phyloP scores from a whole-genome alignment of 2,797 vertebrate species.

The Bradypus variegatus region DNA sequence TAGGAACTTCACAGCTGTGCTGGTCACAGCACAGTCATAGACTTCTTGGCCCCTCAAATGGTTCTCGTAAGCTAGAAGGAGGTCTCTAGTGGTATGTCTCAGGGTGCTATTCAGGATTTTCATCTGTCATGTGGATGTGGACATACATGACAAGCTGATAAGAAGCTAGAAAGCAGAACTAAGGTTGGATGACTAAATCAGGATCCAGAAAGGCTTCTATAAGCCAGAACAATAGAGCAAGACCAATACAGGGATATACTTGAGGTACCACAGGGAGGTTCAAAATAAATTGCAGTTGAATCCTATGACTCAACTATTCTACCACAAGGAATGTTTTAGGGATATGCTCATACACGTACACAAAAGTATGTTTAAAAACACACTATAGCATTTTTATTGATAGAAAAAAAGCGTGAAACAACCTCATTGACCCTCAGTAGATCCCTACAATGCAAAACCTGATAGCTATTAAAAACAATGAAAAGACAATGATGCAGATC shows the following conservation, averaged over 20 bases:
- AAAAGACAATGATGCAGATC: background rate
- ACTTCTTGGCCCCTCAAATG: background rate
- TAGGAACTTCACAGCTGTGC: background rate
- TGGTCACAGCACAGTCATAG: background rate
- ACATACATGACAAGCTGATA: background rate
- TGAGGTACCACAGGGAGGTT: background rate
- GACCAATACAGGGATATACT: background rate
- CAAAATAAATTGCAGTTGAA: background rate
- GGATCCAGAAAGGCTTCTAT: background rate
- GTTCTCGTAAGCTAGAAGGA: background rate
- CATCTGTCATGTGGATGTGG: background rate
- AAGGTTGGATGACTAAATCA: background rate
- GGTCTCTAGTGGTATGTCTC: background rate
- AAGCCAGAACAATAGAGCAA: background rate
- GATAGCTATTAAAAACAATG: background rate
- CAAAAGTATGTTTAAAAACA: background rate
- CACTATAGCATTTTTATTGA: background rate
- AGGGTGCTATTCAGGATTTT: background rate
- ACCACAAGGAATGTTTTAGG: background rate
- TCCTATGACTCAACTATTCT: background rate
- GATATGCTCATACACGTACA: background rate
- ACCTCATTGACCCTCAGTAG: background rate
- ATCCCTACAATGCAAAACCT: background rate
- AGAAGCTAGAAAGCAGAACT: background rate
- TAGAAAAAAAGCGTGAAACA: background rate